These are phyloP conservation scores for Phytoseiulus persimilis DNA, from an alignment of 2,888 invertebrate species.

Conservation along the genomic window DNA sequence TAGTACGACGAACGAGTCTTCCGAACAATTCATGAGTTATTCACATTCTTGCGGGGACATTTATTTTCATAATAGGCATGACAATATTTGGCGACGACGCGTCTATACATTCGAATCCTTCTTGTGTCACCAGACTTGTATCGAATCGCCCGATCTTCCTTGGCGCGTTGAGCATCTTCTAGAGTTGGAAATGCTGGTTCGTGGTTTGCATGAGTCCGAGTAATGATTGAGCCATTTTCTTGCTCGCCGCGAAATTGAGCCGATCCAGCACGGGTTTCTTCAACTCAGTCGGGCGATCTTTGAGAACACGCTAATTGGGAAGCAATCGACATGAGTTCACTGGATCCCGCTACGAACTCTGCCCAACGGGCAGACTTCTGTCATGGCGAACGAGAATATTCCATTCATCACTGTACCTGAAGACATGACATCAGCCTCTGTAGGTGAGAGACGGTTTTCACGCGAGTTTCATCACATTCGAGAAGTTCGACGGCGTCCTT, in stretches of 20 bases:
- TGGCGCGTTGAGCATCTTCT: background rate
- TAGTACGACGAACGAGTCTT: no score
- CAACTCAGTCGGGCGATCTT: background rate
- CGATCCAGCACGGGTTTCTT: background rate
- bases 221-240: slow-evolving; percentile 16
- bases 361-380: no score
- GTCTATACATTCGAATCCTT: no score
- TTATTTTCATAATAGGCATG: no score
- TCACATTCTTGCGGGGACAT: no score
- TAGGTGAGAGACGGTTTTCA: slow-evolving; percentile 1
- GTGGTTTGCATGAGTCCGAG: background rate
- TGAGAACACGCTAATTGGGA: background rate
- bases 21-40: no score
- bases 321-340: background rate
- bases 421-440: slow-evolving; percentile 26
- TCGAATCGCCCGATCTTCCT: no score
- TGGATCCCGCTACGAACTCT: no score
- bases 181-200: background rate
- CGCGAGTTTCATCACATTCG: background rate
- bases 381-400: no score
- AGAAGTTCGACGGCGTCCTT: slow-evolving; percentile 16
- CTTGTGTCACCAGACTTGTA: no score
- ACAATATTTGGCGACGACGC: no score
- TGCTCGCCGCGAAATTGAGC: background rate
- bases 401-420: background rate